Conservation (phyloP, 2,113 vertebrate genomes). For the Bagarius yarrelli region DNA sequence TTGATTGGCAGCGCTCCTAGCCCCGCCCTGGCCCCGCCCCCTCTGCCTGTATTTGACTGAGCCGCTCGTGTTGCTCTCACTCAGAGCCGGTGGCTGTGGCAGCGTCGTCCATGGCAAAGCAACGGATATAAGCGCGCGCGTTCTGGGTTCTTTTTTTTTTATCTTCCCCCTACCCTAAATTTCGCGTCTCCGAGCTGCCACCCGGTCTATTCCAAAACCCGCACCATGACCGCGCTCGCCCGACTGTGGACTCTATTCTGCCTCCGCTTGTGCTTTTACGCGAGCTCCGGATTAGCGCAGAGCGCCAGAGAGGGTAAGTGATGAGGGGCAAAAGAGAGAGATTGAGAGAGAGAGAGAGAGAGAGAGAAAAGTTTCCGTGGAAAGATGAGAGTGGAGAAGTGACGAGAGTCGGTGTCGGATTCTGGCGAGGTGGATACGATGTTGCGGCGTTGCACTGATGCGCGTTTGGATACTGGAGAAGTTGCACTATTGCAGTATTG, state of each 20-base stretch:
- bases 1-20: conserved; percentile 63
- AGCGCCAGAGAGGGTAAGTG: conserved; percentile 95
- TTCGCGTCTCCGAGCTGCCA: not conserved
- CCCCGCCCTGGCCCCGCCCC: conserved; percentile 53
- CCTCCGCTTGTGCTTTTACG: conserved; percentile 79
- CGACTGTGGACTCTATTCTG: conserved; percentile 87
- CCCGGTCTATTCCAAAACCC: conserved; percentile 41
- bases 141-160: not conserved
- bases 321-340: conserved; percentile 81
- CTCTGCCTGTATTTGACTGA: conserved; percentile 85
- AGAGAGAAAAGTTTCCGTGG: conserved; percentile 62
- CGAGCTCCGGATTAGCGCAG: conserved; percentile 83
- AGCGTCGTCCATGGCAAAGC: conserved; percentile 71
- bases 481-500: not conserved
- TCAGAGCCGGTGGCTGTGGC: conserved; percentile 69
- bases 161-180: not conserved
- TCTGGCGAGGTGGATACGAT: not conserved
- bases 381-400: not conserved
- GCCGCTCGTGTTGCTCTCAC: conserved; percentile 74
- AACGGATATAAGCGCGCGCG: conserved; percentile 64
- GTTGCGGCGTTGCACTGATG: not conserved
- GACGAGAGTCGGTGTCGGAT: conserved; percentile 1
- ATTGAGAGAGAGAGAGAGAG: not conserved
- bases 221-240: conserved; percentile 81
- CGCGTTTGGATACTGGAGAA: conserved; percentile 9